phyloP scores from a whole-genome alignment of 2,113 vertebrate genomes.

The Eira barbara region DNA sequence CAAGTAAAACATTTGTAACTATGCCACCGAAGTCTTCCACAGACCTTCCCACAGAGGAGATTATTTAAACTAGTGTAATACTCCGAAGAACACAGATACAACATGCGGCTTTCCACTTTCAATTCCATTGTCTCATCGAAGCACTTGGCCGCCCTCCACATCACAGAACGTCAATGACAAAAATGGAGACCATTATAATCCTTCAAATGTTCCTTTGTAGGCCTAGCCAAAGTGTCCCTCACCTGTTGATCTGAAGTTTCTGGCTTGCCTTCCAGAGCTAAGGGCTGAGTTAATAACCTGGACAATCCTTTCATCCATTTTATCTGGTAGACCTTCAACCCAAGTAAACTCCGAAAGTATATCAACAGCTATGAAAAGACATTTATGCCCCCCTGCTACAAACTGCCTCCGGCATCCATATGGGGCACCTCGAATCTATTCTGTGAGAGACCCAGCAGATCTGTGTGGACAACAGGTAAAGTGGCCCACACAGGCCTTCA shows the following conservation, averaged over 20 bases:
- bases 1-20: neutral
- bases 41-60: neutral
- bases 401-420: neutral
- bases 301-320: neutral
- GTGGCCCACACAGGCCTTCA: neutral
- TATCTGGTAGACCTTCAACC: neutral
- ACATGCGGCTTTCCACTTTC: neutral
- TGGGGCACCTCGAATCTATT: neutral
- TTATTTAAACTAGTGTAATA: neutral
- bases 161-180: neutral
- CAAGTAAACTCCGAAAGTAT: neutral
- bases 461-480: neutral
- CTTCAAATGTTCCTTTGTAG: neutral
- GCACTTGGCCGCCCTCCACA: neutral
- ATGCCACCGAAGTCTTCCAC: neutral
- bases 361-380: neutral
- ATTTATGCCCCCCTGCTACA: neutral
- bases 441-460: neutral
- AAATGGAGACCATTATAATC: neutral
- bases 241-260: neutral
- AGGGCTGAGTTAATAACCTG: neutral
- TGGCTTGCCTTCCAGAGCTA: neutral
- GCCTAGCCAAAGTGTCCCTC: neutral
- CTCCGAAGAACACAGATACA: neutral
- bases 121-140: neutral